Base-by-base conservation (phyloP, 2,797 vertebrate genomes). In the Neoniphon sammara region DNA sequence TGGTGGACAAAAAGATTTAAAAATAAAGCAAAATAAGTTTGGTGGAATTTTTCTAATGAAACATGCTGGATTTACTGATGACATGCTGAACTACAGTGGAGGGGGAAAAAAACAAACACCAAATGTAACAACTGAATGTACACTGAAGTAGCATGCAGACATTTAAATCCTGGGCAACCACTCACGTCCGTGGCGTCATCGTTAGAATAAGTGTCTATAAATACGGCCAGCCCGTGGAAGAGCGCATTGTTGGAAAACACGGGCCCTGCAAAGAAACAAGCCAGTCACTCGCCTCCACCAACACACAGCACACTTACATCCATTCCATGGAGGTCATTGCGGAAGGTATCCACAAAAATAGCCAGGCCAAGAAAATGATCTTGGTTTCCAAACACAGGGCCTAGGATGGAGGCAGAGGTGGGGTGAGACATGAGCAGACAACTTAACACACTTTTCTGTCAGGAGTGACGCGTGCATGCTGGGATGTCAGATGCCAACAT, bases 181-280 rank as follows among this genome's bases (percentile, higher is more conserved):
- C 96, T 95, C 94, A 99, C 98, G 91, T 98, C 97, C 0, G 95
- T 95, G 0, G 95, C 94, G 77, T 98, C 97, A 84, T 98, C 96
- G 3, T 99, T 99, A 89, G 96, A 97, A 75, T 98, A 99, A 0
- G 97, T 98, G 90, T 99, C 97, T 92, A 99, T 91, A 93, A 98
- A 98, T 77, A 98, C 92, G 17, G 96, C 97, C 92, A 99, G 93
- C 50, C 97, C 97, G 0, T 97, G 96, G 88, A 98, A 98, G 75
- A 95, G 93, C 86, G 95, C 96, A 91, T 95, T 96, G 95, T 96
- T 97, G 94, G 96, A 97, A 94, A 97, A 98, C 68, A 97, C 96
- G 57, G 96, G 94, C 66, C 98, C 98, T 99, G 91, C 30, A 90
- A 89, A 80, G 84, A 90, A 83, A 95, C 86, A 90, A 91, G 88